Evolutionary conservation across 2,797 vertebrate genomes (phyloP).

Genomic region (Phalloptychus januarius): DNA sequence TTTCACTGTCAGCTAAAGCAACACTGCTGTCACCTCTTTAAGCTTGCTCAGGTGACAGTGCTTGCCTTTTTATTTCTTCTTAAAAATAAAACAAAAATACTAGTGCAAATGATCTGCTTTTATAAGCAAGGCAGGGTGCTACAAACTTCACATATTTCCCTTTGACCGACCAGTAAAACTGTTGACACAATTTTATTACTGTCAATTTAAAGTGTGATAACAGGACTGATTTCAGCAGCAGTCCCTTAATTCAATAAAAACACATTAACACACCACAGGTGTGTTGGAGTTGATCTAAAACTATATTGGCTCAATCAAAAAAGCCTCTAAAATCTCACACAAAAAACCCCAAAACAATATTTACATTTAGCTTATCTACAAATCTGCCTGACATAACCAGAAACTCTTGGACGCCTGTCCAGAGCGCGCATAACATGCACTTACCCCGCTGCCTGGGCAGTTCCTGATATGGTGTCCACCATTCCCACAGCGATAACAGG

Average conservation of each 20-base stretch:
- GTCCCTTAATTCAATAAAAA: neutral
- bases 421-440: neutral
- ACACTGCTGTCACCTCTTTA: neutral
- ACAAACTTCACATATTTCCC: neutral
- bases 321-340: neutral
- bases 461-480: conserved; percentile 96
- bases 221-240: neutral
- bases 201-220: neutral
- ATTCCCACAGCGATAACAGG: conserved; percentile 94
- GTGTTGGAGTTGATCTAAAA: no score
- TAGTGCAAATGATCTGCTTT: neutral
- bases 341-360: neutral
- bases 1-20: neutral
- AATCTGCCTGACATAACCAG: neutral
- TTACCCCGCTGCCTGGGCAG: conserved; percentile 88
- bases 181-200: neutral
- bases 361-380: neutral
- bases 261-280: neutral
- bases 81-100: neutral
- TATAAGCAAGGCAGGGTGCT: neutral
- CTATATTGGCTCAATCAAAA: neutral
- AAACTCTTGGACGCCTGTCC: neutral
- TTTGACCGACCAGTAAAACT: neutral
- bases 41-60: neutral
- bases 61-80: neutral